Percentiles rank a stretch among this genome's conserved stretches.
Conservation (phyloP, 2,113 vertebrate genomes). For the Anseranas semipalmata region DNA sequence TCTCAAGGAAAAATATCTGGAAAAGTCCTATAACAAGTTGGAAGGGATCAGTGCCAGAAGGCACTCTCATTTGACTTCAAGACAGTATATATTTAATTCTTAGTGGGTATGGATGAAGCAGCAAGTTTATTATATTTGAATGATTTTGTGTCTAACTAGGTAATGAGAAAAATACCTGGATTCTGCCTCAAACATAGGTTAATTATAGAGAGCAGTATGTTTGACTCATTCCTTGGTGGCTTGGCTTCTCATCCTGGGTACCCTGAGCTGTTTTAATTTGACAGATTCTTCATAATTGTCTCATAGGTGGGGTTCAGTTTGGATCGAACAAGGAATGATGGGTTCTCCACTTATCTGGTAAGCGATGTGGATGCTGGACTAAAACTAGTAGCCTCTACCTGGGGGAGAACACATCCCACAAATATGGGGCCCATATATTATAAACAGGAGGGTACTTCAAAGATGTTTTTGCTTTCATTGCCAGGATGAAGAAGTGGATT, state of each 20-base stretch:
- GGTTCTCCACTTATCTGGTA: constrained; percentile 87
- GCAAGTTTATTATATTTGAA: not conserved
- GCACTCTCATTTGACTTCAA: not conserved
- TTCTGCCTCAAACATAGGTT: not conserved
- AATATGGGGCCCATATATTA: too few relatives aligned
- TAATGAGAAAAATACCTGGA: not conserved
- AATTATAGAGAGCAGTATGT: not conserved
- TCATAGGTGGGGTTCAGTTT: constrained; percentile 85
- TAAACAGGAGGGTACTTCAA: not conserved
- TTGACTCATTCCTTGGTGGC: not conserved
- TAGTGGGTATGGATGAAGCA: not conserved
- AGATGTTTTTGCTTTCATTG: not conserved
- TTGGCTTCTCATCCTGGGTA: not conserved
- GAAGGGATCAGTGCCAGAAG: not conserved
- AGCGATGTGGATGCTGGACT: not conserved
- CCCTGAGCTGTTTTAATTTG: not conserved
- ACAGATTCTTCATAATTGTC: not conserved
- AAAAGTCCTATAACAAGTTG: not conserved
- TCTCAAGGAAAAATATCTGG: not conserved
- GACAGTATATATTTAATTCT: not conserved
- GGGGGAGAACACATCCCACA: fast-evolving
- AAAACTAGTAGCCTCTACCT: not conserved
- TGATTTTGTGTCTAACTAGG: not conserved
- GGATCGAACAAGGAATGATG: constrained; percentile 85
- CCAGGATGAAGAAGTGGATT: constrained; percentile 85